Evolutionary conservation across 2,113 vertebrate genomes (phyloP), one percentile per base, ranked within the genome.

Genomic region (Eubucco bourcierii): DNA sequence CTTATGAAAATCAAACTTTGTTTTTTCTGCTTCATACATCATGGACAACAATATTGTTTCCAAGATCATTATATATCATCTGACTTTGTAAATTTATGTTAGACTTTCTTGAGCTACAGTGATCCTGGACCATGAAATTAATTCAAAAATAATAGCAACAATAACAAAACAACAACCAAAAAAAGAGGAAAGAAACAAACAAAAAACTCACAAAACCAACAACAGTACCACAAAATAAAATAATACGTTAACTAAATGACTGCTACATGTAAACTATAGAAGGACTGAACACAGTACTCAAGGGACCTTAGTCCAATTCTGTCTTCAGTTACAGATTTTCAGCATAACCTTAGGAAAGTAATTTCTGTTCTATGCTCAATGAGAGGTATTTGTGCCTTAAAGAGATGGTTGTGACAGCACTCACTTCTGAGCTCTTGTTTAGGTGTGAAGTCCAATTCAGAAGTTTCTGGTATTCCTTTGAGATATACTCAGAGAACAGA

Each of bases 1-100:
- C 87, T 95, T 96, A 95, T 93, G 93, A 95, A 95, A 95, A 91
- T 97, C 95, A 97, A 96, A 95, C 85, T 84, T 78, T 95, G 58
- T 77, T 90, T 90, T 84, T 96, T 93, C 90, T 92, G 95, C 89
- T 95, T 95, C 83, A 87, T 93, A 95, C 71, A 82, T 85, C 60
- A 68, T 55, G 84, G 89, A 93, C 89, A 95, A 94, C 93, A 94
- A 80, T 91, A 91, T 91, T 95, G 66, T 90, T 90, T 97, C 59
- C 70, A 94, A 76, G 82, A 90, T 95, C 64, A 79, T 96, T 88
- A 87, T 61, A 72, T 77, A 68, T 68, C 94, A 41, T 92, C 77
- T 87, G 70, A 41, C 66, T 94, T 94, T 83, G 75, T 89, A 94
- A 91, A 96, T 80, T 67, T 28, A 80, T 4, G 74, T 81, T 90